Percentiles rank a stretch among this genome's conserved stretches.
These are phyloP conservation scores for Acanthosepion lycidas DNA, from an alignment of 2,888 invertebrate genomes.

Conservation along the genomic window DNA sequence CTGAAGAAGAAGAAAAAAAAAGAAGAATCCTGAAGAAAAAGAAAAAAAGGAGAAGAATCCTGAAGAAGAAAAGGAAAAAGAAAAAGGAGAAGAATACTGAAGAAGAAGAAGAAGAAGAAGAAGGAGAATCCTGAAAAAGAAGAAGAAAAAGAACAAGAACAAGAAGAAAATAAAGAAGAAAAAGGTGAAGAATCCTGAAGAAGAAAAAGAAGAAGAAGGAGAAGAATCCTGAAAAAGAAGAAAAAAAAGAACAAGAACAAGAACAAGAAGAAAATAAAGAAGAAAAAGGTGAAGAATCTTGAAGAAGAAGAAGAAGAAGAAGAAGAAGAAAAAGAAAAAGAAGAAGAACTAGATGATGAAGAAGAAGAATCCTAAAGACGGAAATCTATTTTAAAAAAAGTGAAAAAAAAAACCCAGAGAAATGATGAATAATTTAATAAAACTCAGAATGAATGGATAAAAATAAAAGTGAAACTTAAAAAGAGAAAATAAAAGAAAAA, in stretches of 20 bases:
- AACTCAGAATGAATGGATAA: not conserved
- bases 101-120: not conserved
- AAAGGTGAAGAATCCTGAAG: not conserved
- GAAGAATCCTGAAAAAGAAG: not conserved
- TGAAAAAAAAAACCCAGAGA: not conserved
- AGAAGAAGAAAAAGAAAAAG: no score
- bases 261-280: no score
- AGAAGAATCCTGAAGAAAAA: no score
- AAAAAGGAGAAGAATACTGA: not conserved
- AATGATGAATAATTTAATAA: not conserved
- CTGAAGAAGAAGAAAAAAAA: not conserved
- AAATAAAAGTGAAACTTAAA: not conserved
- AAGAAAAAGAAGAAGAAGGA: not conserved
- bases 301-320: not conserved
- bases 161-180: no score
- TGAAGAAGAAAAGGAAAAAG: no score
- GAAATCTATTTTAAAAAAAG: not conserved
- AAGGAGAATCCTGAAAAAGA: no score
- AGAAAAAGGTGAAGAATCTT: not conserved
- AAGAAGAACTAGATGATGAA: no score
- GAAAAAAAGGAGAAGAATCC: no score
- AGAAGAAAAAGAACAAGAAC: no score
- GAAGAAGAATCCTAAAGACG: not conserved
- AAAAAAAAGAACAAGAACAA: no score
- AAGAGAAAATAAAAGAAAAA: not conserved